Evolutionary conservation across 2,113 vertebrate genomes (phyloP), one percentile per base, ranked within the genome.

Genomic region (Apus apus): DNA sequence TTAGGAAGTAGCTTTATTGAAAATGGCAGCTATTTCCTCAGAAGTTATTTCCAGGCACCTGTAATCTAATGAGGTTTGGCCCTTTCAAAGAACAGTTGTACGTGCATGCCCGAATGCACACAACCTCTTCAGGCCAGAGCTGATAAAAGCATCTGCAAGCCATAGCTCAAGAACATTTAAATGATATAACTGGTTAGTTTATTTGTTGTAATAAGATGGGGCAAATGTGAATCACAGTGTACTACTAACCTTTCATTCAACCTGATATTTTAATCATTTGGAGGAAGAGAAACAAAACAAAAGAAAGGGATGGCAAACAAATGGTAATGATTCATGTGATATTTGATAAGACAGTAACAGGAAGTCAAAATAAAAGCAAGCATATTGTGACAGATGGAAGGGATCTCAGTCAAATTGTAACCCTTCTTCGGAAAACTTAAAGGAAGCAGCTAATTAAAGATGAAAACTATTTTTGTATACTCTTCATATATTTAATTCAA

Each of bases 201-300:
- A 98, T 98, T 98, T 98, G 94, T 90, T 96, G 97, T 92, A 97
- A 95, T 89, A 96, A 95, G 96, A 96, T 80, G 78, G 90, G 67
- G 68, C 85, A 96, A 97, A 97, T 94, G 93, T 98, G 97, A 98
- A 98, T 74, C 96, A 97, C 94, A 91, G 94, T 94, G 97, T 97
- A 97, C 97, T 97, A 96, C 96, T 96, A 98, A 98, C 96, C 96
- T 93, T 98, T 95, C 97, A 96, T 94, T 97, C 97, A 97, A 97
- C 97, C 92, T 97, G 78, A 91, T 92, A 94, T 93, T 97, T 98
- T 98, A 99, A 98, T 99, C 97, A 98, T 98, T 97, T 96, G 97
- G 96, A 96, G 97, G 92, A 97, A 97, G 97, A 97, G 95, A 97
- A 97, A 97, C 91, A 89, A 98, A 98, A 98, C 94, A 92, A 97